These are phyloP conservation scores for Anthoptus insignis DNA, from an alignment of 2,888 invertebrate species.

Conservation along the genomic window DNA sequence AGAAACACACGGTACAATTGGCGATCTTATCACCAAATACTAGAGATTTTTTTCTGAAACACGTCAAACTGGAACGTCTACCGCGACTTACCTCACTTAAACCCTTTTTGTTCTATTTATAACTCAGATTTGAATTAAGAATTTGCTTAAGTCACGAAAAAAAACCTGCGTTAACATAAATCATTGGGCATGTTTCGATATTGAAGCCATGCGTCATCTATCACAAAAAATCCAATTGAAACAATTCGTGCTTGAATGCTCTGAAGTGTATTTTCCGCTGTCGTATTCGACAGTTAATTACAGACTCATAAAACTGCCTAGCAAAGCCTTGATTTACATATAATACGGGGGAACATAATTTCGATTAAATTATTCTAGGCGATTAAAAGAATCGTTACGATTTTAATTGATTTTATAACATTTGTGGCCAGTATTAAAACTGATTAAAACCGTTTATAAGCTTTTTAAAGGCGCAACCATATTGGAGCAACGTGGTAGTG, in stretches of 20 bases:
- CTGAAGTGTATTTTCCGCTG: constrained; percentile 13
- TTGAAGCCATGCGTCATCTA: neutral
- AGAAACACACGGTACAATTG: too few relatives aligned
- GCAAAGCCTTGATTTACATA: neutral
- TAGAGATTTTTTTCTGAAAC: too few relatives aligned
- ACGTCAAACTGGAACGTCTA: too few relatives aligned
- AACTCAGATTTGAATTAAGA: too few relatives aligned
- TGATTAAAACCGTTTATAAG: too few relatives aligned
- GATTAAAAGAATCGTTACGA: neutral
- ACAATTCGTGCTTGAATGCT: constrained; percentile 7
- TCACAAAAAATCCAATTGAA: constrained; percentile 6
- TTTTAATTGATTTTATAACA: neutral
- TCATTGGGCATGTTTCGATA: neutral
- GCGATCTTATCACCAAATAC: too few relatives aligned
- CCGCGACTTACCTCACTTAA: too few relatives aligned
- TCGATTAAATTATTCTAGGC: neutral
- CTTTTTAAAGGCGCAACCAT: too few relatives aligned
- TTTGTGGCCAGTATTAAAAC: neutral
- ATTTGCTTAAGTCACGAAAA: too few relatives aligned
- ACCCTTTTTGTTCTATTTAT: too few relatives aligned
- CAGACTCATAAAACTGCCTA: neutral
- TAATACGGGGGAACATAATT: constrained; percentile 1
- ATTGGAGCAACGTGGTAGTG: too few relatives aligned
- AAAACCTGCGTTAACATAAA: too few relatives aligned
- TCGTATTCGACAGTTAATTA: constrained; percentile 21